These are phyloP conservation scores for Chironomus striatipennis DNA, from an alignment of 1,140 invertebrate genomes.

Conservation along the genomic window DNA sequence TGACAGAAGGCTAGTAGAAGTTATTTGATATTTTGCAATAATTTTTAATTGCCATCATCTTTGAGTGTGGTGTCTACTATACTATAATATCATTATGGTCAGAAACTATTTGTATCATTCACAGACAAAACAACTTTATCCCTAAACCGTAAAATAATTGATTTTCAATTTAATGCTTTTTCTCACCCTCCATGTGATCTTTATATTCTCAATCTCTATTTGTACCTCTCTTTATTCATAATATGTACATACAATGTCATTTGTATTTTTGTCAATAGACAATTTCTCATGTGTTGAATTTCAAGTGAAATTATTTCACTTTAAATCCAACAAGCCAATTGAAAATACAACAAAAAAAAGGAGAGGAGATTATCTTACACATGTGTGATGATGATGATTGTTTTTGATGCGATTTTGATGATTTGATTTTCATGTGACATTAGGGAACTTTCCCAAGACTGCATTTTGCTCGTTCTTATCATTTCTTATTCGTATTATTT, in stretches of 20 bases:
- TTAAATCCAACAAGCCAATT: not conserved
- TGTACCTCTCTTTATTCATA: not conserved
- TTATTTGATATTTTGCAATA: constrained; percentile 26
- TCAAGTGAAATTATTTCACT: not conserved
- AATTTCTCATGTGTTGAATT: too few species aligned
- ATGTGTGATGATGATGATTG: not conserved
- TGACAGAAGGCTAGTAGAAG: constrained; percentile 66
- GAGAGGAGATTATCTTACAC: constrained; percentile 6
- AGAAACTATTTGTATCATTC: not conserved
- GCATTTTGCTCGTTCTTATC: too few species aligned
- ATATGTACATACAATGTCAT: not conserved
- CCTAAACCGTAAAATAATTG: constrained; percentile 4
- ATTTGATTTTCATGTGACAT: too few species aligned
- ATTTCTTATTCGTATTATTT: too few species aligned
- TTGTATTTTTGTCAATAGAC: too few species aligned
- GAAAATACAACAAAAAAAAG: too few species aligned
- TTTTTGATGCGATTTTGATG: not conserved
- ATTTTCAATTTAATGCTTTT: constrained; percentile 22
- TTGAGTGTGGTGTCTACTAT: not conserved
- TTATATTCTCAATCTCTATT: not conserved
- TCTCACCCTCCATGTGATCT: not conserved
- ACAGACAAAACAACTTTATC: not conserved
- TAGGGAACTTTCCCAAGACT: too few species aligned
- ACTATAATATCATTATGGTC: constrained; percentile 6
- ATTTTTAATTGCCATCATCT: constrained; percentile 11